Base-by-base conservation (phyloP, 2,113 vertebrate species). In the Oryzias melastigma region DNA sequence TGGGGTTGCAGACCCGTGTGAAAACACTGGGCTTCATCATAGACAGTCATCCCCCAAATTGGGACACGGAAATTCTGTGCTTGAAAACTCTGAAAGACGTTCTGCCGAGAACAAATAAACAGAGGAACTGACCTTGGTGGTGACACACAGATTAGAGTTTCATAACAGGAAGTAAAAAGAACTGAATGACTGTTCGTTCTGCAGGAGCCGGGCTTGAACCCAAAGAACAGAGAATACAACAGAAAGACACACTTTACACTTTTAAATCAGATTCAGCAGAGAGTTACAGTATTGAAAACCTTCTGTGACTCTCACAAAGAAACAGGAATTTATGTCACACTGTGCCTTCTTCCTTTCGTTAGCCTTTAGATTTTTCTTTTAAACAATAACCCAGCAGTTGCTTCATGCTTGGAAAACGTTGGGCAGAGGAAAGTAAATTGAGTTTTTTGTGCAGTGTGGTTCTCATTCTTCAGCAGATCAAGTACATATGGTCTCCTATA, bases 121-220 rank as follows among this genome's bases (percentile, higher is more conserved):
- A 80, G 29, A 70, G 56, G 48, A 25, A 29, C 48, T 65, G 70
- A 83, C 73, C 81, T 81, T 67, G 14, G 57, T 48, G 51, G 18
- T 58, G 58, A 83, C 78, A 52, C 16, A 16, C 47, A 63, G 71
- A 73, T 83, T 69, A 56, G 41, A 60, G 59, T 77, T 62, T 72
- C 68, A 86, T 67, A 82, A 87, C 80, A 87, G 76, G 73, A 83
- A 80, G 68, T 42, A 10, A 56, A 41, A 17, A 57, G 65, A 70
- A 40, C n/a, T 53, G 63, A 76, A 68, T 5, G 62, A 65, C 45
- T 62, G 49, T 18, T 70, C 52, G 29, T 59, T 65, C 65, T 24
- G 44, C 27, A 45, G 25, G 19, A 65, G 60, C 20, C 13, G 35
- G 20, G 44, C 20, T n/a, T 63, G 19, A 55, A 35, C 42, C 50